Percentiles rank a stretch among this genome's conserved stretches.
Evolutionary conservation across 1,140 invertebrate genomes (phyloP).

Genomic region (Meloidogyne floridensis): DNA sequence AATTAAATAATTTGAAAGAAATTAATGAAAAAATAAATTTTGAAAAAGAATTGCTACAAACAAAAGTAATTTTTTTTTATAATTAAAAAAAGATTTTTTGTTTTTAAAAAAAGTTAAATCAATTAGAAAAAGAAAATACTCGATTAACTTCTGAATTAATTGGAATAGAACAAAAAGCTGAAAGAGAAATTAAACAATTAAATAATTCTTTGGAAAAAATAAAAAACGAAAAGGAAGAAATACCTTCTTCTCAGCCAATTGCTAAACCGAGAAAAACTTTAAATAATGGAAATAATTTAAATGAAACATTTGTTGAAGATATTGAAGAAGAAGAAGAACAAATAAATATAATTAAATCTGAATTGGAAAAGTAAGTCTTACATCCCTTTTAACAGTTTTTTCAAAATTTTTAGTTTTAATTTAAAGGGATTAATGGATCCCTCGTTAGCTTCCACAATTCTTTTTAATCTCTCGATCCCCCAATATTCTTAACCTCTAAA

Average conservation of each 20-base stretch:
- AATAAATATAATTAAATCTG: neutral
- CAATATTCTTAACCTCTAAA: no score
- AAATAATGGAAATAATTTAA: neutral
- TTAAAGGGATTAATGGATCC: no score
- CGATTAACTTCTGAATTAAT: conserved; percentile 13
- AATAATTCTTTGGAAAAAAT: conserved; percentile 8
- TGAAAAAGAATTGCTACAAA: neutral
- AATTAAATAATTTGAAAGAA: neutral
- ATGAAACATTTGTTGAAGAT: neutral
- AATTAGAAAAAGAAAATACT: conserved; percentile 22
- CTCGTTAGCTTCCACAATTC: no score
- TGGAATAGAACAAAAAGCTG: neutral
- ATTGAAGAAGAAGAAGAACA: neutral
- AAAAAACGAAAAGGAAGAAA: neutral
- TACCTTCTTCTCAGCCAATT: neutral
- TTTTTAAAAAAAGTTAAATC: neutral
- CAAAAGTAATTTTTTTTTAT: neutral
- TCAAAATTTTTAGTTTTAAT: neutral
- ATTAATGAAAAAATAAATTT: neutral
- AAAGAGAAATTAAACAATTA: neutral
- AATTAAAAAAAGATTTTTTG: neutral
- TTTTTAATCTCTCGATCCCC: no score
- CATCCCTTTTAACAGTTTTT: neutral
- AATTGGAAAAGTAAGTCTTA: conserved; percentile 17
- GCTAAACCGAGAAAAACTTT: conserved; percentile 15